Evolutionary conservation across 1,140 invertebrate genomes (phyloP).

Genomic region (Trichonephila clavipes): DNA sequence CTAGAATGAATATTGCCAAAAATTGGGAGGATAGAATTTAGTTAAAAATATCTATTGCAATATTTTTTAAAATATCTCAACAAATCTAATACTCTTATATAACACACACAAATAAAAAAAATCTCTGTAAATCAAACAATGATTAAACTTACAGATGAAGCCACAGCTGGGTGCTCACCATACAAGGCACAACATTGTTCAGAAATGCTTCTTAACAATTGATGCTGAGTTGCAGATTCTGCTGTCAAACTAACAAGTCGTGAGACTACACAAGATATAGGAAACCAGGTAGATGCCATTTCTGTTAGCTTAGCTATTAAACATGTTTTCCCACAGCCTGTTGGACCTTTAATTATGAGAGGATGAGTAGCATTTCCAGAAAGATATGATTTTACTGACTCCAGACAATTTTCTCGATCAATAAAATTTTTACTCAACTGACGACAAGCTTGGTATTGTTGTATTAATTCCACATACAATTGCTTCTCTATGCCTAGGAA

Average conservation of each 20-base stretch:
- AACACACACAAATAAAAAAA: no score
- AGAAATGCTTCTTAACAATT: slow-evolving; percentile 85
- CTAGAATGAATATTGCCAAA: no score
- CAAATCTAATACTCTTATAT: no score
- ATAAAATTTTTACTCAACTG: slow-evolving; percentile 80
- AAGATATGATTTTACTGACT: slow-evolving; percentile 84
- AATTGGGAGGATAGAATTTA: no score
- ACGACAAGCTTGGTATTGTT: slow-evolving; percentile 77
- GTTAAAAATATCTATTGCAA: no score
- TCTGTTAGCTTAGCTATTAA: slow-evolving; percentile 87
- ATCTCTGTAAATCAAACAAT: no score
- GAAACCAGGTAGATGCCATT: slow-evolving; percentile 86
- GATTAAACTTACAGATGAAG: slow-evolving; percentile 73
- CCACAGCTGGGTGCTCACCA: slow-evolving; percentile 79
- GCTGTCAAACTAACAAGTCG: slow-evolving; percentile 85
- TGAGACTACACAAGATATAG: slow-evolving; percentile 84
- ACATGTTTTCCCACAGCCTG: slow-evolving; percentile 90
- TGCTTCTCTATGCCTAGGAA: slow-evolving; percentile 68
- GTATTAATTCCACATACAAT: slow-evolving; percentile 71
- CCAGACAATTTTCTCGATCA: slow-evolving; percentile 80
- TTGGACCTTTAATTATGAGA: slow-evolving; percentile 88
- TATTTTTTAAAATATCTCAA: no score
- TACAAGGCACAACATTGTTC: slow-evolving; percentile 85
- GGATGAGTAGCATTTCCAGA: slow-evolving; percentile 84
- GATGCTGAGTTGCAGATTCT: slow-evolving; percentile 85